phyloP scores from a whole-genome alignment of 2,113 vertebrate species.

The Pongo abelii region DNA sequence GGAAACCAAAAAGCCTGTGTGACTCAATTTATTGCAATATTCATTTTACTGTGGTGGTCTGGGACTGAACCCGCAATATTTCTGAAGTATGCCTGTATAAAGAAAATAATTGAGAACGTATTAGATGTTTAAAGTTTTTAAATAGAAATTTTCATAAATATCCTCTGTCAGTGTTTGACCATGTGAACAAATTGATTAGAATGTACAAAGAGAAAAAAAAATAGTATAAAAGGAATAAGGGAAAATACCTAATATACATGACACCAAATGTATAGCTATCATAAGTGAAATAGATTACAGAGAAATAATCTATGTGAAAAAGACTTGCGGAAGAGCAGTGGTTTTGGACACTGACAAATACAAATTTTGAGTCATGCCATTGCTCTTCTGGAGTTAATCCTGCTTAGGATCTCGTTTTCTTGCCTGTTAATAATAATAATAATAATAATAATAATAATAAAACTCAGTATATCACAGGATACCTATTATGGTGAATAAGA shows the following conservation, averaged over 20 bases:
- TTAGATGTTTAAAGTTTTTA: slow-evolving; percentile 4
- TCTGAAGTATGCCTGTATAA: background rate
- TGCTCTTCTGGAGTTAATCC: background rate
- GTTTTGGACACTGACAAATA: background rate
- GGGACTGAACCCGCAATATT: background rate
- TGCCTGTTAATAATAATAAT: background rate
- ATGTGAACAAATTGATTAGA: background rate
- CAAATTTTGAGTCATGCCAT: background rate
- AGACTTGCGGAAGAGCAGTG: background rate
- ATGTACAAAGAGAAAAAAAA: background rate
- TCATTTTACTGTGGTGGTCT: background rate
- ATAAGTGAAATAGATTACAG: background rate
- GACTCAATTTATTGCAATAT: background rate
- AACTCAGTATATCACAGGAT: background rate
- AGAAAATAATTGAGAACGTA: background rate
- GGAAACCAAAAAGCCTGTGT: background rate
- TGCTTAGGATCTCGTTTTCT: background rate
- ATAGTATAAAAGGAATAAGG: background rate
- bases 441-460: background rate
- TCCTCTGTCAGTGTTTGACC: background rate
- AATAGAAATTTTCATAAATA: background rate
- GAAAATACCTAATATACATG: background rate
- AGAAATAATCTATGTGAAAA: slow-evolving; percentile 24
- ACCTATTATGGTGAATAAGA: background rate
- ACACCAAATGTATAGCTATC: background rate